Evolutionary conservation across 2,888 invertebrate genomes (phyloP).

Genomic region (Lydus trimaculatus): DNA sequence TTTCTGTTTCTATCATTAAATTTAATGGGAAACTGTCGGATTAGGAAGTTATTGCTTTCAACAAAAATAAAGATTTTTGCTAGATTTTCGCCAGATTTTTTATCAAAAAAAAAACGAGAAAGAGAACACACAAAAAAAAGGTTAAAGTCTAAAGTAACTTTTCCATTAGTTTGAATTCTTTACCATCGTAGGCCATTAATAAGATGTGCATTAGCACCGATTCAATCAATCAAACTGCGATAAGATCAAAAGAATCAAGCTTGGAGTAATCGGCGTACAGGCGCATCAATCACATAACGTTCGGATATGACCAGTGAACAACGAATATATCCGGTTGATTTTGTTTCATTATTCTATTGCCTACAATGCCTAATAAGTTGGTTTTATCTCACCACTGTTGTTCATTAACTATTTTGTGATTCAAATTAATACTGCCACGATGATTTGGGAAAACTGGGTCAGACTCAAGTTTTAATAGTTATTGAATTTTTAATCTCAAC

Average conservation of each 20-base stretch:
- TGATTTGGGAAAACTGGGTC: too few species aligned
- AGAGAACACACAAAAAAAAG: not conserved
- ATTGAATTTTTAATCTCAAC: constrained; percentile 18
- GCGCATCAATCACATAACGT: constrained; percentile 58
- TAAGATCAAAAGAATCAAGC: constrained; percentile 63
- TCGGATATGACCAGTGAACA: not conserved
- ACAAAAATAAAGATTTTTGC: not conserved
- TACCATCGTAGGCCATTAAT: constrained; percentile 41
- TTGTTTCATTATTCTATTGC: too few species aligned
- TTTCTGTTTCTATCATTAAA: not conserved
- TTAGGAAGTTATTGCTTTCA: not conserved
- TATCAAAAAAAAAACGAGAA: not conserved
- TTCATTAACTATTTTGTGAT: too few species aligned
- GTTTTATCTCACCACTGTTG: too few species aligned
- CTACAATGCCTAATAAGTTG: too few species aligned
- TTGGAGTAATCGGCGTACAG: constrained; percentile 60
- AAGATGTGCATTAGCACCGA: constrained; percentile 53
- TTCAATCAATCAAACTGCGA: constrained; percentile 63
- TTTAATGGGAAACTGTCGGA: not conserved
- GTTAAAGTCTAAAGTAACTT: constrained; percentile 20
- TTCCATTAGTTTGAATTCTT: constrained; percentile 28
- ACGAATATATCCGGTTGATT: not conserved
- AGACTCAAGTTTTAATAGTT: constrained; percentile 26
- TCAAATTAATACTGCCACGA: too few species aligned
- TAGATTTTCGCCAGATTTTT: not conserved